These are phyloP conservation scores for Riparia riparia DNA, from an alignment of 2,113 vertebrate species.

Conservation along the genomic window DNA sequence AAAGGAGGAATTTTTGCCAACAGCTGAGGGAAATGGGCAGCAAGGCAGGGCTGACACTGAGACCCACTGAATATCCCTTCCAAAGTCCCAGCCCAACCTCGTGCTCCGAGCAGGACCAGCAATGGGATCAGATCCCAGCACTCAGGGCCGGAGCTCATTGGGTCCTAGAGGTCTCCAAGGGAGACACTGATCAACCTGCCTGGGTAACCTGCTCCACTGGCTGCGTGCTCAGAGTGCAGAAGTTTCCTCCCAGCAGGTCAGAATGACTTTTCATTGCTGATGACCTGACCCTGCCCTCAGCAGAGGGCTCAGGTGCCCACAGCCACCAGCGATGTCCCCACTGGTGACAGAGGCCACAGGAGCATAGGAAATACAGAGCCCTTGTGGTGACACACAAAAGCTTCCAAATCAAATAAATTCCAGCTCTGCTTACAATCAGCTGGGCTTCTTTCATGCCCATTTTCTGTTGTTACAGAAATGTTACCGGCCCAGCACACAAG, in stretches of 20 bases:
- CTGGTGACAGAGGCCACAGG: background rate
- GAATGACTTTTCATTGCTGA: background rate
- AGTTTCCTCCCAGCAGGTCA: background rate
- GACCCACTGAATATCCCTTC: background rate
- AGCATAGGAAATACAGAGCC: background rate
- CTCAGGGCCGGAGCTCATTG: background rate
- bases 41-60: background rate
- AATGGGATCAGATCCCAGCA: accelerated
- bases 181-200: background rate
- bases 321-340: background rate
- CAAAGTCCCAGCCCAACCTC: background rate
- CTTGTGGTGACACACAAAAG: background rate
- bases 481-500: background rate
- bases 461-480: background rate
- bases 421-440: background rate
- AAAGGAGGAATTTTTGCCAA: background rate
- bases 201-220: background rate
- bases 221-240: background rate
- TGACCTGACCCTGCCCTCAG: background rate
- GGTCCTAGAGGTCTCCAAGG: background rate
- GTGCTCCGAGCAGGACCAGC: background rate
- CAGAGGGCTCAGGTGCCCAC: background rate
- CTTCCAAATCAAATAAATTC: background rate
- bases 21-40: background rate
- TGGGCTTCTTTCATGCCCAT: background rate